A percentile compares a stretch with the other conserved stretches of the same genome.
Conservation (phyloP, 1,140 invertebrate species). For the Drosophila ohnishii region DNA sequence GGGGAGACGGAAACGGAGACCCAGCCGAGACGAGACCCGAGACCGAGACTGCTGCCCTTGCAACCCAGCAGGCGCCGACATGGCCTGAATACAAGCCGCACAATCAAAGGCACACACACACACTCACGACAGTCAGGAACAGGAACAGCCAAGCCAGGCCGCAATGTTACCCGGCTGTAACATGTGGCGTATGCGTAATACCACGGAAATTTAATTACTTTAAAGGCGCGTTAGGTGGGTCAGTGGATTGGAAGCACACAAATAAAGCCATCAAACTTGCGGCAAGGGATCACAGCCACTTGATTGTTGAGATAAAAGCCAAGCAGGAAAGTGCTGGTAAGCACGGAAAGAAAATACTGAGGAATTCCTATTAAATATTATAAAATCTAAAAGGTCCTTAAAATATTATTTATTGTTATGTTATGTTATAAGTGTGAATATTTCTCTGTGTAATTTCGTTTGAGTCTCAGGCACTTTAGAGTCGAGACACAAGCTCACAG, state of each 20-base stretch:
- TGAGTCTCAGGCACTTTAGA: not conserved
- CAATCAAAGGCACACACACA: slow-evolving; percentile 31
- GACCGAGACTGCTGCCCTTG: slow-evolving; percentile 29
- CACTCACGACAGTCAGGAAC: not conserved
- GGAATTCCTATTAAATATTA: too few species aligned
- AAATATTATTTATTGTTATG: not conserved
- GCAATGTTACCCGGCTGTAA: slow-evolving; percentile 18
- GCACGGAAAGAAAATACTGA: not conserved
- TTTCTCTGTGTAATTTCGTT: not conserved
- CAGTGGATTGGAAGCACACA: slow-evolving; percentile 28
- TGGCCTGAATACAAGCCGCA: slow-evolving; percentile 55
- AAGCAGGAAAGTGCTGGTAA: not conserved
- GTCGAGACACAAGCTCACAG: not conserved
- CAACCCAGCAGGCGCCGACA: slow-evolving; percentile 53
- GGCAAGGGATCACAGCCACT: not conserved
- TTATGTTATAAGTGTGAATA: too few species aligned
- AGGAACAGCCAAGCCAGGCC: not conserved
- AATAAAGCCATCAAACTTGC: slow-evolving; percentile 41
- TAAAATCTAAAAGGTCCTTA: not conserved
- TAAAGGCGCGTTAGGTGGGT: slow-evolving; percentile 46
- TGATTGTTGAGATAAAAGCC: slow-evolving; percentile 13
- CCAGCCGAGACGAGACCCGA: slow-evolving; percentile 21
- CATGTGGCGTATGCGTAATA: slow-evolving; percentile 65
- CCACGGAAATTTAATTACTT: slow-evolving; percentile 71
- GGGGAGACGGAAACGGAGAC: slow-evolving; percentile 15